These are phyloP conservation scores for Mus minutoides DNA, from an alignment of 2,797 vertebrate genomes.

Conservation along the genomic window DNA sequence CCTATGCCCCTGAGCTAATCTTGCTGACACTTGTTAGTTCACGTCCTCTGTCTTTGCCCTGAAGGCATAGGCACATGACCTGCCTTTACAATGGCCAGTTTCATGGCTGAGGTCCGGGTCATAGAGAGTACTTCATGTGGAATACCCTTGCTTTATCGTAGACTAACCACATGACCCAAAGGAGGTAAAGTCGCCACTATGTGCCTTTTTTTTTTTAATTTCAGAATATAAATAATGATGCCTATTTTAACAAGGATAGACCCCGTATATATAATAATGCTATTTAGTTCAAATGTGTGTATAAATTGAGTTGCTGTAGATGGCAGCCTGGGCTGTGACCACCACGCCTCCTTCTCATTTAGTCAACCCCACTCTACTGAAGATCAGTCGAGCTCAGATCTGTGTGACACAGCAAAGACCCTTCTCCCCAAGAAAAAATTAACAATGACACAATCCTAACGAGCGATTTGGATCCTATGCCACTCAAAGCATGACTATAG, in stretches of 20 bases:
- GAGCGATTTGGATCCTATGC: conserved; percentile 37
- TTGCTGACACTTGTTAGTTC: not conserved
- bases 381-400: not conserved
- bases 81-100: not conserved
- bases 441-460: not conserved
- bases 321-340: not conserved
- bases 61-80: not conserved
- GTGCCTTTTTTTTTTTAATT: not conserved
- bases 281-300: not conserved
- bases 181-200: not conserved
- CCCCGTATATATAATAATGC: not conserved
- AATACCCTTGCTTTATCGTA: not conserved
- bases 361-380: not conserved
- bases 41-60: not conserved
- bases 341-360: not conserved
- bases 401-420: not conserved
- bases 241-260: not conserved
- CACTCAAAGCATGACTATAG: conserved; percentile 51
- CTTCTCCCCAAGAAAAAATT: not conserved
- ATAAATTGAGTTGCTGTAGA: not conserved
- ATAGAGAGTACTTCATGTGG: not conserved
- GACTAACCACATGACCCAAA: not conserved
- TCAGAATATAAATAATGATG: conserved; percentile 44
- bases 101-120: not conserved
- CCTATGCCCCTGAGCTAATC: not conserved